phyloP scores from a whole-genome alignment of 2,797 vertebrate genomes.

The Xiphorhynchus erythropygius region DNA sequence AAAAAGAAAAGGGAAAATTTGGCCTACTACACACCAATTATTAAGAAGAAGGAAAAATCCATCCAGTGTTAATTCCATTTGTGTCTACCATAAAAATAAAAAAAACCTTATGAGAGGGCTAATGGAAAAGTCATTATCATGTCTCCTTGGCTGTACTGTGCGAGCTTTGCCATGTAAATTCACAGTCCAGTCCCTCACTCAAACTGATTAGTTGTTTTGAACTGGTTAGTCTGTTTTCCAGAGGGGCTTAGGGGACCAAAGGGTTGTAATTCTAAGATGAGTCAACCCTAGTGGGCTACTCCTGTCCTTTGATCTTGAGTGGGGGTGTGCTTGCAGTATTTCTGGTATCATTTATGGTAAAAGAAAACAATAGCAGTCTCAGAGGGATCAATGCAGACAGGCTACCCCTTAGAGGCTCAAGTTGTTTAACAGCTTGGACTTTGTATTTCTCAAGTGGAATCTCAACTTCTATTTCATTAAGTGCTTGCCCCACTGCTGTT shows the following conservation, averaged over 20 bases:
- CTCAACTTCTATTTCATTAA: not conserved
- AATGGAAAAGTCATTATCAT: not conserved
- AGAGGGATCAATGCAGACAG: not conserved
- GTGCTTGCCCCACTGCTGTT: not conserved
- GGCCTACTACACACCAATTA: fast-evolving
- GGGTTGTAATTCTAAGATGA: not conserved
- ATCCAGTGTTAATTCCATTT: fast-evolving
- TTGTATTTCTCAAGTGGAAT: not conserved
- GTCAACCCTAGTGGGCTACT: not conserved
- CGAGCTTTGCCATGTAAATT: not conserved
- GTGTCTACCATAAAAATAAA: not conserved
- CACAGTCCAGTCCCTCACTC: not conserved
- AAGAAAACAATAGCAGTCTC: not conserved
- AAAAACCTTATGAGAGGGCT: not conserved
- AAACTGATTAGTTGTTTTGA: too few species aligned
- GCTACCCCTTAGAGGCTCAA: not conserved
- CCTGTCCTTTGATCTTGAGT: not conserved
- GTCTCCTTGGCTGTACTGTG: not conserved
- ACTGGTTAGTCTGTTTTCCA: too few species aligned
- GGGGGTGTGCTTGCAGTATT: not conserved
- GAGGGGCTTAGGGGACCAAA: not conserved
- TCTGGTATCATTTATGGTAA: not conserved
- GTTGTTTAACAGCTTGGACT: not conserved
- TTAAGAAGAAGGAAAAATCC: not conserved
- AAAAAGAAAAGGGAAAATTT: not conserved